These are phyloP conservation scores for Ooceraea biroi DNA, from an alignment of 1,140 invertebrate species.

Conservation along the genomic window DNA sequence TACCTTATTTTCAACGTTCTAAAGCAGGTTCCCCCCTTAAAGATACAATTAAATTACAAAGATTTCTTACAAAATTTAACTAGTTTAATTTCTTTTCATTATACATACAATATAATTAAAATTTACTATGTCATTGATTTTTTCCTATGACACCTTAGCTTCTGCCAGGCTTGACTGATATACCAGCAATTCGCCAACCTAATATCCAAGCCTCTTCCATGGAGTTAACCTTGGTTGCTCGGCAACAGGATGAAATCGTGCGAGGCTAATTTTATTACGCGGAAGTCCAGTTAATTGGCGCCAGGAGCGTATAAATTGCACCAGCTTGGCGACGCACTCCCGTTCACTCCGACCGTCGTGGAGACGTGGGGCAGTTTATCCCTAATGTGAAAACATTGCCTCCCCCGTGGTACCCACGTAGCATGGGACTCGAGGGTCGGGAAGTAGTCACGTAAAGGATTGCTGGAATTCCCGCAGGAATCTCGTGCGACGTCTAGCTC, in stretches of 20 bases:
- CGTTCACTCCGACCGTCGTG: conserved; percentile 9
- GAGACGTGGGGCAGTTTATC: conserved; percentile 73
- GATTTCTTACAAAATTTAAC: too few relatives aligned
- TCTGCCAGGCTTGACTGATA: too few relatives aligned
- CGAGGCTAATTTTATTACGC: conserved; percentile 72
- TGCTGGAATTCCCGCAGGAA: conserved; percentile 75
- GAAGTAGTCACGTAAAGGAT: conserved; percentile 79
- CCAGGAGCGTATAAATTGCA: conserved; percentile 74
- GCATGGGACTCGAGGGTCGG: conserved; percentile 34
- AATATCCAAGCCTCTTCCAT: conserved; percentile 51
- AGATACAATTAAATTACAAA: too few relatives aligned
- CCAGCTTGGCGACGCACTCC: conserved; percentile 34
- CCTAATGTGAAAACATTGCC: conserved; percentile 81
- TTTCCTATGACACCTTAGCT: too few relatives aligned
- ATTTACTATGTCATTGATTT: too few relatives aligned
- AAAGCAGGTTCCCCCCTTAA: too few relatives aligned
- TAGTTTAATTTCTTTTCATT: too few relatives aligned
- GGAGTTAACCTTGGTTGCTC: conserved; percentile 24
- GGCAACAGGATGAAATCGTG: conserved; percentile 53
- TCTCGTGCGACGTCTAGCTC: conserved; percentile 53
- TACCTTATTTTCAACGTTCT: too few relatives aligned
- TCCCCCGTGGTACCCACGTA: conserved; percentile 56
- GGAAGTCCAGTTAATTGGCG: conserved; percentile 76
- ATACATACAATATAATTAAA: too few relatives aligned
- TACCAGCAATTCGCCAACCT: background rate